Base-by-base conservation (phyloP, 92 coral and sea anemone genomes). In the Paramuricea clavata region DNA sequence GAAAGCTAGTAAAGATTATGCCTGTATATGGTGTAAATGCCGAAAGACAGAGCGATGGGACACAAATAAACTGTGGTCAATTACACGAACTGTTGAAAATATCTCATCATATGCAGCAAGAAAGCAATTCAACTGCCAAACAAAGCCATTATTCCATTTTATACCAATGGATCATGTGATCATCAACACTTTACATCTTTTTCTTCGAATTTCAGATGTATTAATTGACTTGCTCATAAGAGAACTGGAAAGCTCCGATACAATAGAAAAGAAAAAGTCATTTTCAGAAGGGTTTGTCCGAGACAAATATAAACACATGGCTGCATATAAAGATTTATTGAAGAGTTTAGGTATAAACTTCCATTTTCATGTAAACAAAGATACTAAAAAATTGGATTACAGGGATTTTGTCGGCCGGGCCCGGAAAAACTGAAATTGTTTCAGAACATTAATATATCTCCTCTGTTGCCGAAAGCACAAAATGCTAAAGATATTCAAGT, bases 21-120 rank as follows among this genome's bases (percentile, higher is more conserved):
- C 88, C 22, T 88, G 91, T 41, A 82, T 88, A 28, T 88, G 91
- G 91, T 82, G 83, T 34, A 88, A 82, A 70, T 88, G 92, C 56
- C 39, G 44, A 9, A n/a, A 33, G 28, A 12, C 54, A 7, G 30
- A 87, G 17, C 27, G 76, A 41, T 81, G 21, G 54, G 74, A 87
- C 36, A 52, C 16, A 34, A 27, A 43, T 28, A 87, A 81, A 71
- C 7, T 2, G 11, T 81, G 83, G 87, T 69, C 82, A 9, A 59
- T 72, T 19, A 78, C 82, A 3, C 70, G 91, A 57, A 70, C 91
- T 1, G 54, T 87, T 16, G 28, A 8, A 0, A 64, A 76, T 36
- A 86, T 75, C 31, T 25, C 28, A 17, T 9, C 16, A 33, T 31
- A 6, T 19, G 69, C 89, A n/a, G 26, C 35, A n/a, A 0, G 42